Base-by-base conservation (phyloP, 1,140 invertebrate genomes). In the Drosophila erecta region DNA sequence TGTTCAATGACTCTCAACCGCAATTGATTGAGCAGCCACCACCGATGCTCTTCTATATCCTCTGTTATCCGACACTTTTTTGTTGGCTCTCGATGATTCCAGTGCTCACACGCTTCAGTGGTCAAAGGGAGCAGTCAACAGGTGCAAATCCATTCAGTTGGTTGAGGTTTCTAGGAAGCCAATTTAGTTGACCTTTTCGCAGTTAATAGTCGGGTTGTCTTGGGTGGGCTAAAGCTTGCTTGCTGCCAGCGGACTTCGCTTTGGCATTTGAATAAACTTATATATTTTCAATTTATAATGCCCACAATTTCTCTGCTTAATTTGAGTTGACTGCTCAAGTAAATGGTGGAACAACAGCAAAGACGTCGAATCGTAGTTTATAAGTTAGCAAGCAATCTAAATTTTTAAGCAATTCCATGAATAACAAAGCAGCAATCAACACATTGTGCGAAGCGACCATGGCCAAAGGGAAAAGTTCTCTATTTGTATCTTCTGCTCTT, bases 341-440 rank as follows among this genome's bases (percentile, higher is more conserved):
- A 10, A 30, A 30, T 30, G 30, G 7, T 30, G 37, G 11, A 38
- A 38, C 11, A 38, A 38, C 37, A 38, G 3, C 37, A 4, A 14
- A 38, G 37, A 38, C 37, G 11, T 4, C 14, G 7, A 35, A 53
- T 65, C 64, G 44, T 8, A 57, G 50, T 53, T 78, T 81, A 57
- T 53, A 86, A 86, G 64, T 78, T 71, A 46, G 35, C 35, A 47
- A 64, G 60, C 74, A 78, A 81, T 86, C 65, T 86, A 86, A 81
- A 86, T 85, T 81, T 81, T 78, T 75, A 85, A 85, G 61, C 74
- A 78, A 81, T 86, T 86, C 81, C 77, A 86, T 86, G 81, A 85
- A 85, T 85, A 86, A 71, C 69, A 81, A 85, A 85, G 46, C 55
- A 78, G 77, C 69, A 86, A 86, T 85, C 76, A 85, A 66, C 81